phyloP scores from a whole-genome alignment of 2,113 vertebrate genomes.

The Vulpes lagopus region DNA sequence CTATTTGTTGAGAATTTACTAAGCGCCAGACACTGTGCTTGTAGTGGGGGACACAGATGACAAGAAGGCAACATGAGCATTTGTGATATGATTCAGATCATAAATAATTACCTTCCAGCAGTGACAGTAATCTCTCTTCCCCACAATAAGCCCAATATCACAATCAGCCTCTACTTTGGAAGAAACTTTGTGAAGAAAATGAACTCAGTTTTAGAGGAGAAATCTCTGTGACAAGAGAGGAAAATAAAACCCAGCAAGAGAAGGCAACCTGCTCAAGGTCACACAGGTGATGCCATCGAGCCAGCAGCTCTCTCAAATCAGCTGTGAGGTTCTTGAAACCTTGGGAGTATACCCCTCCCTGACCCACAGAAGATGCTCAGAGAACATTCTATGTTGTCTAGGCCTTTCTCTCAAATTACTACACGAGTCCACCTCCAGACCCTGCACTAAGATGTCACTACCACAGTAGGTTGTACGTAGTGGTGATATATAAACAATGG shows the following conservation, averaged over 20 bases:
- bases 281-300: not conserved
- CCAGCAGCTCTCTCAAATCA: not conserved
- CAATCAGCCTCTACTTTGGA: not conserved
- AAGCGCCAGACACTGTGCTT: not conserved
- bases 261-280: not conserved
- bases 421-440: not conserved
- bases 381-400: not conserved
- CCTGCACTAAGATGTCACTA: not conserved
- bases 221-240: not conserved
- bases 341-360: not conserved
- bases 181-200: not conserved
- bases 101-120: not conserved
- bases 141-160: not conserved
- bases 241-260: not conserved
- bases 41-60: not conserved
- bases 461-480: not conserved
- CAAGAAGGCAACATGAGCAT: not conserved
- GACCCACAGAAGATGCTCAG: not conserved
- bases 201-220: not conserved
- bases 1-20: not conserved
- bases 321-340: not conserved
- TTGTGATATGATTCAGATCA: not conserved
- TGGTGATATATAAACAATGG: not conserved
- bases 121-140: not conserved
- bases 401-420: not conserved